Percentiles rank a stretch among this genome's conserved stretches.
These are phyloP conservation scores for Dimorphilus gyrociliatus DNA, from an alignment of 2,888 invertebrate genomes.

Conservation along the genomic window DNA sequence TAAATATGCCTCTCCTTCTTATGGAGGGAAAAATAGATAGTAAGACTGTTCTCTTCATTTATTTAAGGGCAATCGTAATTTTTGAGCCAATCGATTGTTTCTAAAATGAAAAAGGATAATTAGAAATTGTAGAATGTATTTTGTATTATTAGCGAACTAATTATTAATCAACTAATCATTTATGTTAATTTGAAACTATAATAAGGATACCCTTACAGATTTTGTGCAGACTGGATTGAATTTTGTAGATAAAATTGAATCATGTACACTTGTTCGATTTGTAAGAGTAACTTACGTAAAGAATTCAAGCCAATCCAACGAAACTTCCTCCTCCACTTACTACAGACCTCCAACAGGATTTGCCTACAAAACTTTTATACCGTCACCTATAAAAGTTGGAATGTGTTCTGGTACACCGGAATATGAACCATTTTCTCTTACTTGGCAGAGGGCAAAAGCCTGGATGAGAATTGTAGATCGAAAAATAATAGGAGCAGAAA, in stretches of 20 bases:
- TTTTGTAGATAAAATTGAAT: slow-evolving; percentile 14
- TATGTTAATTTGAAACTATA: no score
- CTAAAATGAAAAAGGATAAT: no score
- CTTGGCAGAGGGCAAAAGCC: slow-evolving; percentile 12
- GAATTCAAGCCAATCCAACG: no score
- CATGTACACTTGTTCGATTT: slow-evolving; percentile 12
- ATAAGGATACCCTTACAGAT: slow-evolving; percentile 9
- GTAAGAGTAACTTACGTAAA: slow-evolving; percentile 14
- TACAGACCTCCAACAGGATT: slow-evolving; percentile 11
- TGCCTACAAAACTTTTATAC: slow-evolving; percentile 14
- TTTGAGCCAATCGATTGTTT: no score
- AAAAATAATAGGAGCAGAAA: slow-evolving; percentile 12
- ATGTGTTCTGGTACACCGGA: slow-evolving; percentile 14
- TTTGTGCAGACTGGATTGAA: slow-evolving; percentile 13
- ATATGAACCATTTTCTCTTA: slow-evolving; percentile 10
- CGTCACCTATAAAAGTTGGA: slow-evolving; percentile 13
- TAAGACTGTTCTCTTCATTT: no score
- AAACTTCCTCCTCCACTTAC: slow-evolving; percentile 3
- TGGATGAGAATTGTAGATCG: slow-evolving; percentile 13
- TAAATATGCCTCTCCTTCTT: no score
- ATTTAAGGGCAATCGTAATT: no score
- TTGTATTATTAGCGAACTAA: no score
- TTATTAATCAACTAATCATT: no score
- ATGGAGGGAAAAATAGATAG: no score
- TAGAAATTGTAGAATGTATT: no score